Base-by-base conservation (phyloP, 2,797 vertebrate genomes). In the Cuculus canorus region DNA sequence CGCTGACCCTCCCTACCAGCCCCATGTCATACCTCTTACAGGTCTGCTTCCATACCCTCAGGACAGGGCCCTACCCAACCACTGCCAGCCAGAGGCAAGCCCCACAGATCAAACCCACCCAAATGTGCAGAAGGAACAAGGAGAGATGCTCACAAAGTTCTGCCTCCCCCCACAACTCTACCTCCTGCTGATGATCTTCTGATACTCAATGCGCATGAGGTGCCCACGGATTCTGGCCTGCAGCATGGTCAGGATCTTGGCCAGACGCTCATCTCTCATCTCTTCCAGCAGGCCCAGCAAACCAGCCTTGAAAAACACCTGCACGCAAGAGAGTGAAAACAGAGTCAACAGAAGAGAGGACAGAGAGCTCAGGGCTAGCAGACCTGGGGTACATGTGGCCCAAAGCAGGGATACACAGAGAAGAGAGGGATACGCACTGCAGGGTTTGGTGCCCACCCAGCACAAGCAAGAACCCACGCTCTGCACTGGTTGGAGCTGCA, bases 271-370 rank as follows among this genome's bases (percentile, higher is more conserved):
- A 41, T 99, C 99, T 56, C 99, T 96, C 97, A 99, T 97, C 95
- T 99, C 98, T 77, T 99, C 99, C 71, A 99, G 97, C 12, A 97
- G 73, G 33, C 99, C 99, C 79, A 99, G 97, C 90, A 99, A 97
- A 39, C 99, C 99, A 2, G 98, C 98, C 94, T 99, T 99, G 96
- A 99, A 99, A 97, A 99, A 99, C 95, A 99, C 99, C 99, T 99
- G 80, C 7, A 87, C 57, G 63, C 59, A 87, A 35, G 43, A 52
- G 33, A 47, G 17, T 2, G 22, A 56, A 59, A 71, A 39, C 6
- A 7, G 57, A 60, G 83, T 84, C 53, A 78, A 8, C 35, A 78
- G 59, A 45, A 72, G 48, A 54, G 33, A 61, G 47, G 61, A 54
- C 64, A 70, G 39, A 35, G 11, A 25, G 50, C 53, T 76, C 39